Conservation (phyloP, 2,888 invertebrate genomes). For the Rhingia campestris region DNA sequence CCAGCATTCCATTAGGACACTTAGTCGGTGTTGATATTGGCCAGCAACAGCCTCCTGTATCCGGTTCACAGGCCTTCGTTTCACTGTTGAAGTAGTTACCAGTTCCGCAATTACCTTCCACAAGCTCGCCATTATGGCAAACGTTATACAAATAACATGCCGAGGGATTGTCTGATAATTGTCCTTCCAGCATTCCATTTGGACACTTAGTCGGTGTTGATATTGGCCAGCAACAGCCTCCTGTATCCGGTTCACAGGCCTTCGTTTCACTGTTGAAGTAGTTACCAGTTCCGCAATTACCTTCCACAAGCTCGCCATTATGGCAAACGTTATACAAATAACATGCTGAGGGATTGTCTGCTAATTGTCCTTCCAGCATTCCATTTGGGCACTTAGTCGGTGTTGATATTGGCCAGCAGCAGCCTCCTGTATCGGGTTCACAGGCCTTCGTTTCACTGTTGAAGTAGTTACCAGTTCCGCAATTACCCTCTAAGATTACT, state of each 20-base stretch:
- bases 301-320: conserved; percentile 65
- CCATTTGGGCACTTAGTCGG: conserved; percentile 17
- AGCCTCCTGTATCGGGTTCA: conserved; percentile 45
- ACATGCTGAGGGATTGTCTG: conserved; percentile 30
- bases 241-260: conserved; percentile 53
- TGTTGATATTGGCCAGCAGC: conserved; percentile 14
- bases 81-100: conserved; percentile 55
- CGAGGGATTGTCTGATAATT: no score
- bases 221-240: conserved; percentile 39
- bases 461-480: conserved; percentile 75
- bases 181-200: no score
- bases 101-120: conserved; percentile 47
- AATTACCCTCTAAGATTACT: conserved; percentile 64
- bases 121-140: no score
- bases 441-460: conserved; percentile 62
- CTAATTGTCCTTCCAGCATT: background rate
- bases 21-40: background rate
- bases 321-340: conserved; percentile 75
- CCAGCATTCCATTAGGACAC: conserved; percentile 19
- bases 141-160: no score
- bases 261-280: conserved; percentile 71
- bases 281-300: conserved; percentile 75
- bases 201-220: background rate
- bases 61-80: conserved; percentile 52
- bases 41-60: conserved; percentile 45